Evolutionary conservation across 2,113 vertebrate genomes (phyloP).

Genomic region (Tetrao urogallus): DNA sequence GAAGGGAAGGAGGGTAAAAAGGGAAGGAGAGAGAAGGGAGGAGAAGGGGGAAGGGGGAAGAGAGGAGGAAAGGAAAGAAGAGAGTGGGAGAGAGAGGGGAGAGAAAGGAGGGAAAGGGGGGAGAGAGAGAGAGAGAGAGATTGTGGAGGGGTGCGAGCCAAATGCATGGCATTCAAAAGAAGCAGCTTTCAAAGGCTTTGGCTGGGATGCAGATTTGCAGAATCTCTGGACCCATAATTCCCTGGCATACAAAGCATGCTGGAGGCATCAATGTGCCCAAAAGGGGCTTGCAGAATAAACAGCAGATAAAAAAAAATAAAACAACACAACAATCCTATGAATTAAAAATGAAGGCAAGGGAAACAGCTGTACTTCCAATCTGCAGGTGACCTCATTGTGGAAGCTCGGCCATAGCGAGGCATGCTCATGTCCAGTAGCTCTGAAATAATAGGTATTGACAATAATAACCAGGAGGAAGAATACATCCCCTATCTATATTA

Average conservation of each 20-base stretch:
- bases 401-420: background rate
- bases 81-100: background rate
- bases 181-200: constrained; percentile 74
- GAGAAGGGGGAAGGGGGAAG: background rate
- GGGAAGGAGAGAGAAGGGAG: no score
- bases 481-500: background rate
- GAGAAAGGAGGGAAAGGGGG: background rate
- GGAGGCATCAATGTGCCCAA: constrained; percentile 65
- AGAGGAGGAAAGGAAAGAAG: background rate
- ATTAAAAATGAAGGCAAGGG: constrained; percentile 60
- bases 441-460: constrained; percentile 47
- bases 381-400: constrained; percentile 58
- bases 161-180: constrained; percentile 65
- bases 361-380: constrained; percentile 52
- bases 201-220: constrained; percentile 68
- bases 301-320: constrained; percentile 45
- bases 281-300: constrained; percentile 69
- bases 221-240: constrained; percentile 72
- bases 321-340: constrained; percentile 60
- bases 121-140: background rate
- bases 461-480: constrained; percentile 27
- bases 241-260: constrained; percentile 70
- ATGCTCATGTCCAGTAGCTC: background rate
- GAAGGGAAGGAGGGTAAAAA: no score
- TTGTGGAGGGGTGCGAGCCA: constrained; percentile 43